These are phyloP conservation scores for Andrena chrysosceles DNA, from an alignment of 2,888 invertebrate genomes.

Conservation along the genomic window DNA sequence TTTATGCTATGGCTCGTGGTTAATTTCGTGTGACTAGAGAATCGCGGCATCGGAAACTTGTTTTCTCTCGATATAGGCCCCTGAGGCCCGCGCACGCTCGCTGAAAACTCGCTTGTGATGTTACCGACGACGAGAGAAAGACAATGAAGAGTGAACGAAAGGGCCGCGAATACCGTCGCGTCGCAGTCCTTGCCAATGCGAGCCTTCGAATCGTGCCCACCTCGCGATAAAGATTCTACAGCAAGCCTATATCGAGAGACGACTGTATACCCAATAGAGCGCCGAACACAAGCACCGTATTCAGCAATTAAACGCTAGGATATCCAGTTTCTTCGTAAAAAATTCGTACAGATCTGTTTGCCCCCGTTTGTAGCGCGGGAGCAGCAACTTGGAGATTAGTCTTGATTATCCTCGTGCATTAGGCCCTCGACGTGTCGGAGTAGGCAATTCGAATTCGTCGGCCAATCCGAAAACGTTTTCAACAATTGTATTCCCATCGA, in stretches of 20 bases:
- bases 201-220: too few relatives aligned
- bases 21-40: constrained; percentile 75
- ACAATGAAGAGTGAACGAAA: too few relatives aligned
- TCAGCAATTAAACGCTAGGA: constrained; percentile 13
- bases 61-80: too few relatives aligned
- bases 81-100: too few relatives aligned
- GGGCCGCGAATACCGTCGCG: too few relatives aligned
- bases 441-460: constrained; percentile 72
- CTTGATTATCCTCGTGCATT: constrained; percentile 34
- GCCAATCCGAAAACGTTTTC: constrained; percentile 27
- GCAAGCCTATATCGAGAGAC: too few relatives aligned
- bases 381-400: not conserved
- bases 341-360: constrained; percentile 7
- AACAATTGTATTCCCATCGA: constrained; percentile 51
- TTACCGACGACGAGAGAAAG: constrained; percentile 9
- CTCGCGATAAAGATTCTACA: too few relatives aligned
- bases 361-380: constrained; percentile 1
- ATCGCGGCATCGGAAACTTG: constrained; percentile 65
- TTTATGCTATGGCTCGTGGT: constrained; percentile 63
- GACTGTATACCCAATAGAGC: too few relatives aligned
- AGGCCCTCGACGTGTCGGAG: constrained; percentile 58
- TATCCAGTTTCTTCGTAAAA: constrained; percentile 1
- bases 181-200: too few relatives aligned
- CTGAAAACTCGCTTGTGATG: not conserved
- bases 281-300: too few relatives aligned